phyloP scores from a whole-genome alignment of 2,797 vertebrate genomes.

The Cryptoprocta ferox region DNA sequence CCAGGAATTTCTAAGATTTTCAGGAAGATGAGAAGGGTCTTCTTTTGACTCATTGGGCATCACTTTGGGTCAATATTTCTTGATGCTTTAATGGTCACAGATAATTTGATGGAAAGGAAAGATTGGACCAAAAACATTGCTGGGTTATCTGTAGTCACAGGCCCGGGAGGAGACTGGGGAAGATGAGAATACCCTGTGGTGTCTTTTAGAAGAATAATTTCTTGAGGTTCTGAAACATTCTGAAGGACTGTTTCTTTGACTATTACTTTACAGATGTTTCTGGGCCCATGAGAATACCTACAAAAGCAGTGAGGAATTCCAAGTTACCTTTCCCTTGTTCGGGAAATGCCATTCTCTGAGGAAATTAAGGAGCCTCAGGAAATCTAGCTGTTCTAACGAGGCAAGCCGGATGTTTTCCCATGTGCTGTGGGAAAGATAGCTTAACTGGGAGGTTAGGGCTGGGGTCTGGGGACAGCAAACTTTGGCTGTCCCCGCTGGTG shows the following conservation, averaged over 20 bases:
- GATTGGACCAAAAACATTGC: background rate
- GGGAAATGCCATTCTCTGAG: background rate
- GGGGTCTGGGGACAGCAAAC: background rate
- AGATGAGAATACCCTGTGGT: background rate
- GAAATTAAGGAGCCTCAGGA: background rate
- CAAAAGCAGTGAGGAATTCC: background rate
- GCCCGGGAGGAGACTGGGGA: background rate
- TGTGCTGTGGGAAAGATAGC: background rate
- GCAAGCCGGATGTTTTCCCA: background rate
- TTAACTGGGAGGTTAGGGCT: background rate
- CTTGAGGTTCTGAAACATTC: constrained; percentile 46
- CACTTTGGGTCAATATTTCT: background rate
- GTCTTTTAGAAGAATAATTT: background rate
- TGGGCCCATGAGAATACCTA: background rate
- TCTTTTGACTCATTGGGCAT: background rate
- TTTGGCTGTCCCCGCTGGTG: background rate
- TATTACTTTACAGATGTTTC: background rate
- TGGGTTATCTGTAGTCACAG: background rate
- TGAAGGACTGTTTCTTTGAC: background rate
- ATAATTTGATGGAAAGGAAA: background rate
- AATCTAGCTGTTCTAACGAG: background rate
- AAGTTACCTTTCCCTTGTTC: background rate
- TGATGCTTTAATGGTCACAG: background rate
- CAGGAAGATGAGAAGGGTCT: background rate
- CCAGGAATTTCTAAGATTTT: background rate